Conservation (phyloP, 2,797 vertebrate species). For the Mormyrus hasselquistii region DNA sequence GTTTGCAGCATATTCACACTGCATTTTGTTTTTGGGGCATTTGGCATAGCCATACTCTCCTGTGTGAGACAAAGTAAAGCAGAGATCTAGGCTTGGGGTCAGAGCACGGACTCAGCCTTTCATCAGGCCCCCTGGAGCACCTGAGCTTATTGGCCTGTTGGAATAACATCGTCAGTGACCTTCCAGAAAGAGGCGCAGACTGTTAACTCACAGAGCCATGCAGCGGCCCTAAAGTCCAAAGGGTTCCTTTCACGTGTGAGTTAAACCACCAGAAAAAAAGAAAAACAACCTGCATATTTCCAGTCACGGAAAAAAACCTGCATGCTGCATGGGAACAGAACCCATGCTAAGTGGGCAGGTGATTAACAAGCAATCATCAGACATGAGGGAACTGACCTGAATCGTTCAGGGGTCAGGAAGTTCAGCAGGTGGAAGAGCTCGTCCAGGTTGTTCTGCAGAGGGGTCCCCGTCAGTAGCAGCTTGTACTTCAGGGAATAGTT, state of each 20-base stretch:
- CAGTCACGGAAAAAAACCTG: not conserved
- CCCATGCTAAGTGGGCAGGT: not conserved
- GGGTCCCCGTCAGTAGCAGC: slow-evolving; percentile 89
- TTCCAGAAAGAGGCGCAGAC: not conserved
- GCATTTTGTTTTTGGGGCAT: not conserved
- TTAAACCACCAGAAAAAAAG: not conserved
- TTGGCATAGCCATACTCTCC: not conserved
- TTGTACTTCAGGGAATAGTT: slow-evolving; percentile 95
- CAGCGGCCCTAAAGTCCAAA: not conserved
- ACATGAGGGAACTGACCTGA: slow-evolving; percentile 67
- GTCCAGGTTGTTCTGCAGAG: slow-evolving; percentile 93
- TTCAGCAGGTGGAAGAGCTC: slow-evolving; percentile 95
- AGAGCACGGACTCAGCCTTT: not conserved
- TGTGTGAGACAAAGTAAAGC: not conserved
- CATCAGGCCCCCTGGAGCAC: not conserved
- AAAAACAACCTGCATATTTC: not conserved
- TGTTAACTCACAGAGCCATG: not conserved
- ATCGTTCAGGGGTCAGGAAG: slow-evolving; percentile 91
- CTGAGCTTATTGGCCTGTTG: not conserved
- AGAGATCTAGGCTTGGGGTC: not conserved
- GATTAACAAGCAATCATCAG: not conserved
- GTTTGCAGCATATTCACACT: not conserved
- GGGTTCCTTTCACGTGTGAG: not conserved
- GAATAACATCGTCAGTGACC: not conserved
- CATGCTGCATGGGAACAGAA: not conserved